Evolutionary conservation across 2,797 vertebrate species (phyloP).

Genomic region (Linurgus olivaceus): DNA sequence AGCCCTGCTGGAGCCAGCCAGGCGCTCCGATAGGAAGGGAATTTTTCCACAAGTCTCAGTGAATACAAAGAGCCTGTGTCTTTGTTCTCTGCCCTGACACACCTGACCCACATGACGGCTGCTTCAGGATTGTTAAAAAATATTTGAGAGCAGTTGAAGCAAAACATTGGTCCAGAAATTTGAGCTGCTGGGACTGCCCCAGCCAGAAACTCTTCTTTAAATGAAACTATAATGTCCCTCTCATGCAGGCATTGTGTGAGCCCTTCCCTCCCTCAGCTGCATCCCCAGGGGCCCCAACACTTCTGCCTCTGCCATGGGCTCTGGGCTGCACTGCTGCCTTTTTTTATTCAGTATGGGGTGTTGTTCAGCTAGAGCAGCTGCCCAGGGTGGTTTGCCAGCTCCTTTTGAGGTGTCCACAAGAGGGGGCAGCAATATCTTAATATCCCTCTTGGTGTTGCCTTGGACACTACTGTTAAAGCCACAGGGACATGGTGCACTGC

Average conservation of each 20-base stretch:
- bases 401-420: background rate
- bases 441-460: background rate
- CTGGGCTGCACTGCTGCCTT: background rate
- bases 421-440: background rate
- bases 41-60: background rate
- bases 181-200: background rate
- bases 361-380: background rate
- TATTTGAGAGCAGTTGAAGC: background rate
- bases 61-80: background rate
- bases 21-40: accelerated
- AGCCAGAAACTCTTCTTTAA: conserved; percentile 1
- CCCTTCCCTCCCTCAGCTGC: background rate
- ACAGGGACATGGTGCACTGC: background rate
- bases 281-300: background rate
- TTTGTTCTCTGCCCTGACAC: conserved; percentile 35
- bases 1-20: background rate
- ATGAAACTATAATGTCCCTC: background rate
- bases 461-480: background rate
- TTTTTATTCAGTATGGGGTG: background rate
- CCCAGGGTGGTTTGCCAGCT: background rate
- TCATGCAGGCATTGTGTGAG: background rate
- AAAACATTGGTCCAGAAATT: background rate
- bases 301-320: background rate
- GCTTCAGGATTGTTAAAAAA: background rate
- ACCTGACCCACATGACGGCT: background rate